Evolutionary conservation across 2,113 vertebrate species (phyloP).

Genomic region (Perccottus glenii): DNA sequence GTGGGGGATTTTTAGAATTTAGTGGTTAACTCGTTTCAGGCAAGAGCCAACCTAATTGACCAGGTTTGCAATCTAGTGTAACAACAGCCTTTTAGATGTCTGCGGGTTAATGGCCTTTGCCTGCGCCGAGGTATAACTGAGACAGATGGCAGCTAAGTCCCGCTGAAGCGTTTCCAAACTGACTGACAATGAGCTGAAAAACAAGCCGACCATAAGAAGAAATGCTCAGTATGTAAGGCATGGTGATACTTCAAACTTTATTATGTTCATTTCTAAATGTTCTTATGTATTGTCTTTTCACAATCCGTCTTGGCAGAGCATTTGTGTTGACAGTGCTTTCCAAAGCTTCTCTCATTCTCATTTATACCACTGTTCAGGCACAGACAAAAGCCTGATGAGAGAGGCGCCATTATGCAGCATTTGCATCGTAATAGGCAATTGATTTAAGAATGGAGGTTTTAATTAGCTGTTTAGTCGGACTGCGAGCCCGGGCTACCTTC

Average conservation of each 20-base stretch:
- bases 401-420: slow-evolving; percentile 56
- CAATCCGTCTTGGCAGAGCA: slow-evolving; percentile 40
- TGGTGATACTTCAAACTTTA: slow-evolving; percentile 18
- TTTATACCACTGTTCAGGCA: slow-evolving; percentile 58
- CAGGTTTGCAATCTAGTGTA: slow-evolving; percentile 61
- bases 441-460: slow-evolving; percentile 68
- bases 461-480: slow-evolving; percentile 65
- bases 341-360: slow-evolving; percentile 26
- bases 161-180: slow-evolving; percentile 51
- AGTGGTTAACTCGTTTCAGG: slow-evolving; percentile 64
- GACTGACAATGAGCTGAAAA: slow-evolving; percentile 58
- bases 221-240: slow-evolving; percentile 9
- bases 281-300: slow-evolving; percentile 34
- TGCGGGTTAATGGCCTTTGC: slow-evolving; percentile 69
- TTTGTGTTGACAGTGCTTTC: slow-evolving; percentile 40
- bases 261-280: not conserved
- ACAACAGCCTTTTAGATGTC: slow-evolving; percentile 50
- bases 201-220: slow-evolving; percentile 38
- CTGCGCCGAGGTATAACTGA: slow-evolving; percentile 56
- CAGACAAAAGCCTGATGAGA: slow-evolving; percentile 53
- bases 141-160: slow-evolving; percentile 66
- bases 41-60: slow-evolving; percentile 69
- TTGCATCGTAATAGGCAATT: slow-evolving; percentile 73
- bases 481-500: slow-evolving; percentile 40
- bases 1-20: slow-evolving; percentile 30